Evolutionary conservation across 2,113 vertebrate genomes (phyloP).

Genomic region (Actinemys pallida): DNA sequence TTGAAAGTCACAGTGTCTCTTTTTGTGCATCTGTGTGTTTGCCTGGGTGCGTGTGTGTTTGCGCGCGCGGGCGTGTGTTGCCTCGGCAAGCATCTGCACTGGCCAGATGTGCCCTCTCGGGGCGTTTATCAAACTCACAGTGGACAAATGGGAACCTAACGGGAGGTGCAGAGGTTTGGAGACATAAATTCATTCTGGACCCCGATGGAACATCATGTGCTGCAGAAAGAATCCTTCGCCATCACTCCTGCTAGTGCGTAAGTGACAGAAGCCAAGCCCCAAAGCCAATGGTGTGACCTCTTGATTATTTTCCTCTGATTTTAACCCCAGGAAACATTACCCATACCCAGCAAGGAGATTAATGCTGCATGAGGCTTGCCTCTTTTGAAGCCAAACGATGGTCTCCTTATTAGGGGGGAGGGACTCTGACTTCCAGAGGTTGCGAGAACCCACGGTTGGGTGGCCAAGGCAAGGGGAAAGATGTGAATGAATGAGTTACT

Average conservation of each 20-base stretch:
- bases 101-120: constrained; percentile 23
- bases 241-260: accelerated
- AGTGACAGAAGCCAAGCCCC: neutral
- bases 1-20: constrained; percentile 15
- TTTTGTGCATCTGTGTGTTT: neutral
- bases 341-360: neutral
- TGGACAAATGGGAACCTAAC: constrained; percentile 1
- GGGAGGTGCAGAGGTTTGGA: accelerated
- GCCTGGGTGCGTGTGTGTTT: neutral
- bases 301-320: accelerated
- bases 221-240: neutral
- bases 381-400: accelerated
- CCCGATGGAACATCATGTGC: neutral
- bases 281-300: neutral
- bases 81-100: constrained; percentile 13
- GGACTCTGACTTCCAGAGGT: neutral
- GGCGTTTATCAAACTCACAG: neutral
- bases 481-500: neutral
- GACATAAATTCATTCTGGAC: constrained; percentile 10
- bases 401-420: neutral
- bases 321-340: neutral
- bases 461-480: neutral
- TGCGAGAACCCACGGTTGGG: neutral
- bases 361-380: accelerated
- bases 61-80: neutral